These are phyloP conservation scores for Drosophila pseudotalamancana DNA, from an alignment of 2,888 invertebrate genomes.

Conservation along the genomic window DNA sequence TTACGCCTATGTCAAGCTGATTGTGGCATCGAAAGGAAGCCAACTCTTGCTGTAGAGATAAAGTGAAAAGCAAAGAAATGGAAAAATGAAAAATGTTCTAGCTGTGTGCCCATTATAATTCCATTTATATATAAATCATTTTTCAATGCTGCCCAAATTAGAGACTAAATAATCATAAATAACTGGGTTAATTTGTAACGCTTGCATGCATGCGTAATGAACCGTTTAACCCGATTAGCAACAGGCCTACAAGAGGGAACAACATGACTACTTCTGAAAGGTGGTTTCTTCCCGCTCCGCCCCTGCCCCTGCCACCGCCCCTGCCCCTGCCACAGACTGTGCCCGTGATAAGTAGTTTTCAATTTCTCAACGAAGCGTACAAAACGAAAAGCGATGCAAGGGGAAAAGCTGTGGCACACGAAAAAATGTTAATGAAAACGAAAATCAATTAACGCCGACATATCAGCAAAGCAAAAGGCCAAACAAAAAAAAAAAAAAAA, in stretches of 20 bases:
- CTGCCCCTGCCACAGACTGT: too few species aligned
- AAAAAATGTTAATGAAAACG: slow-evolving; percentile 61
- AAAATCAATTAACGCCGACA: slow-evolving; percentile 78
- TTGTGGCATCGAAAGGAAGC: neutral
- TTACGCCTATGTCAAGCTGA: slow-evolving; percentile 15
- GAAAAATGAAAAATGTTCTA: neutral
- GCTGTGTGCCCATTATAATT: slow-evolving; percentile 6
- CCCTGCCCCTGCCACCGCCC: too few species aligned
- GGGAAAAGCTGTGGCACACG: slow-evolving; percentile 4
- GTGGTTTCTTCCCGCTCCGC: slow-evolving; percentile 3
- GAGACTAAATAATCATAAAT: slow-evolving; percentile 72
- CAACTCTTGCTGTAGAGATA: neutral
- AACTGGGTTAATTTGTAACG: slow-evolving; percentile 81
- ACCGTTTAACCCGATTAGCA: slow-evolving; percentile 70
- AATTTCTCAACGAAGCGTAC: slow-evolving; percentile 41
- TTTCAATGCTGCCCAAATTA: slow-evolving; percentile 47
- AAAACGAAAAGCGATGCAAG: slow-evolving; percentile 7
- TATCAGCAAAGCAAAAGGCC: slow-evolving; percentile 32
- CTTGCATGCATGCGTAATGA: slow-evolving; percentile 75
- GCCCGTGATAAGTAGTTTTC: slow-evolving; percentile 43
- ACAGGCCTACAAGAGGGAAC: slow-evolving; percentile 19
- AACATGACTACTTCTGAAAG: slow-evolving; percentile 14
- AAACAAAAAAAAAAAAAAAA: too few species aligned
- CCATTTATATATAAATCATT: slow-evolving; percentile 59
- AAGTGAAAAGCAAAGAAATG: neutral